Percentiles rank a stretch among this genome's conserved stretches.
phyloP scores from a whole-genome alignment of 2,888 invertebrate species.

The Trachelus tabidus region DNA sequence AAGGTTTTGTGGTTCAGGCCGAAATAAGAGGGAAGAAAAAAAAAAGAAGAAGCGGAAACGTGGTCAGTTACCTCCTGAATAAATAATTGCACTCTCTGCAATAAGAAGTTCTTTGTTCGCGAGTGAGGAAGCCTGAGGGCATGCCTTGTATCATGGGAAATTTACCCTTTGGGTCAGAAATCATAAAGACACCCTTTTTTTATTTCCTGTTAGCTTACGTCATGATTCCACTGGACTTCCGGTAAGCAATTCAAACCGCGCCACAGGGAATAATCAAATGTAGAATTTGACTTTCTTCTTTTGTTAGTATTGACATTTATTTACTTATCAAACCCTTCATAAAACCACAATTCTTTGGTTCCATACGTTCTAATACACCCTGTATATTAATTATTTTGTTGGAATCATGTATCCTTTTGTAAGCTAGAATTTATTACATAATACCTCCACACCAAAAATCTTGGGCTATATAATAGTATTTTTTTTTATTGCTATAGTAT shows the following conservation, averaged over 20 bases:
- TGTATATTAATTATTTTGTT: too few species aligned
- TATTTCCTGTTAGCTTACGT: not conserved
- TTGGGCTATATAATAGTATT: too few species aligned
- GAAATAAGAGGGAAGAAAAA: not conserved
- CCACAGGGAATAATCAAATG: not conserved
- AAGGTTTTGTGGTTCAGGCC: not conserved
- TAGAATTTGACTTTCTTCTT: not conserved
- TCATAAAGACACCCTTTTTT: not conserved
- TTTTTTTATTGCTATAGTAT: too few species aligned
- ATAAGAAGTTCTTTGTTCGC: slow-evolving; percentile 15
- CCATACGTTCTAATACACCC: too few species aligned
- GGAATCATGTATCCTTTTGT: too few species aligned
- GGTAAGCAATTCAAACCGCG: not conserved
- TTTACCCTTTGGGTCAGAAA: not conserved
- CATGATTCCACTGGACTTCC: not conserved
- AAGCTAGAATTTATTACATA: too few species aligned
- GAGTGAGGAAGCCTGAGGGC: not conserved
- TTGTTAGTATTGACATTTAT: not conserved
- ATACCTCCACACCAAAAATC: too few species aligned
- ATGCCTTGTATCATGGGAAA: not conserved
- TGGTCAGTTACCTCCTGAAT: slow-evolving; percentile 48
- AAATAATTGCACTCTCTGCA: slow-evolving; percentile 36
- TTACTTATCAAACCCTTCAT: not conserved
- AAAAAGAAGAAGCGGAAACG: slow-evolving; percentile 43
- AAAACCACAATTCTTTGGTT: not conserved